Evolutionary conservation across 2,888 invertebrate genomes (phyloP).

Genomic region (Eupeodes latifasciatus): DNA sequence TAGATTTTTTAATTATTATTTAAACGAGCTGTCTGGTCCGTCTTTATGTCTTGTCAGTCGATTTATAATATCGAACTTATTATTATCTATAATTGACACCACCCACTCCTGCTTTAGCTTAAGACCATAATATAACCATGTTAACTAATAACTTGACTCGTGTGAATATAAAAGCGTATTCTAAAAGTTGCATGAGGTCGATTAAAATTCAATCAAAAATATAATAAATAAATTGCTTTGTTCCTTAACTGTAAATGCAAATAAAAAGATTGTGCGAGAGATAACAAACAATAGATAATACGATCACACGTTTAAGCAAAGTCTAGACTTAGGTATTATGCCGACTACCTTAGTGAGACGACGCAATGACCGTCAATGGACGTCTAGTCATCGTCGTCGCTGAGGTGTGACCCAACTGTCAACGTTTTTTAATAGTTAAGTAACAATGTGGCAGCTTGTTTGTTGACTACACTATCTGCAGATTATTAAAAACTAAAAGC

Average conservation of each 20-base stretch:
- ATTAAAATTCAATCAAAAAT: constrained; percentile 57
- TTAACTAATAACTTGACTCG: background rate
- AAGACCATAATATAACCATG: background rate
- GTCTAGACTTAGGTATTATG: constrained; percentile 5
- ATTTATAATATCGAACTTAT: background rate
- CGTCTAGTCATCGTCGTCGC: background rate
- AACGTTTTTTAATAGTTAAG: background rate
- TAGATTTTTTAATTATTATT: constrained; percentile 41
- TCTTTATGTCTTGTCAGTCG: too few species aligned
- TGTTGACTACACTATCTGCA: constrained; percentile 7
- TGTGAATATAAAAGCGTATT: constrained; percentile 25
- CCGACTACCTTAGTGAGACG: background rate
- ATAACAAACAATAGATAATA: constrained; percentile 22
- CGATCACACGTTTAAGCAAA: background rate
- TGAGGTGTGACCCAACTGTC: constrained; percentile 53
- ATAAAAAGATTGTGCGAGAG: background rate
- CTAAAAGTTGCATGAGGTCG: constrained; percentile 43
- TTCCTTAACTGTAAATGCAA: background rate
- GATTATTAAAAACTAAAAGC: background rate
- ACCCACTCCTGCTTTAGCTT: constrained; percentile 24
- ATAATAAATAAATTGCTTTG: constrained; percentile 53
- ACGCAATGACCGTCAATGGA: background rate
- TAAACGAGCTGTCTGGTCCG: background rate
- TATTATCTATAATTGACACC: constrained; percentile 31
- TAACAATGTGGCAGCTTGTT: constrained; percentile 24